These are phyloP conservation scores for Pinna nobilis DNA, from an alignment of 1,140 invertebrate genomes.

Conservation along the genomic window DNA sequence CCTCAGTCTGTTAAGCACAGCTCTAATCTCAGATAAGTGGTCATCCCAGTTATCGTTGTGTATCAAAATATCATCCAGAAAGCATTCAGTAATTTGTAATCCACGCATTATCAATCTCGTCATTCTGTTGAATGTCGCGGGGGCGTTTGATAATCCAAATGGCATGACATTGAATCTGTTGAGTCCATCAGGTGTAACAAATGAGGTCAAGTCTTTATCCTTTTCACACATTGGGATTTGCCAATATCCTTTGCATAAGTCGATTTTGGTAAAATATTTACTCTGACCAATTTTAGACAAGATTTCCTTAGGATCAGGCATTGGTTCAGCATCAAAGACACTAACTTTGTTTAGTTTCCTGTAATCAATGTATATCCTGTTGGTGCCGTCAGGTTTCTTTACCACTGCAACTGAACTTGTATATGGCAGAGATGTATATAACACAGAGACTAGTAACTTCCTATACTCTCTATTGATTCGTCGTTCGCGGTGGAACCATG, in stretches of 20 bases:
- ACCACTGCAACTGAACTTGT: constrained; percentile 13
- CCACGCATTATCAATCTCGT: constrained; percentile 10
- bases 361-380: constrained; percentile 25
- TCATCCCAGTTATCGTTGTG: constrained; percentile 21
- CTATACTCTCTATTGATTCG: no score
- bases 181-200: constrained; percentile 17
- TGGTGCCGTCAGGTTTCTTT: constrained; percentile 24
- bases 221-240: constrained; percentile 10
- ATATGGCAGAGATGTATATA: no score
- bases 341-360: constrained; percentile 19
- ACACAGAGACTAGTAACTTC: no score
- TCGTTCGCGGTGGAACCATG: no score
- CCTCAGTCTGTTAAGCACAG: constrained; percentile 24
- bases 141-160: constrained; percentile 4
- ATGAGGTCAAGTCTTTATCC: background rate
- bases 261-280: constrained; percentile 14
- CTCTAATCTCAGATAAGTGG: background rate
- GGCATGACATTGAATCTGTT: constrained; percentile 15
- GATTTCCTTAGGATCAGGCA: constrained; percentile 27
- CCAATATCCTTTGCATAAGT: constrained; percentile 28
- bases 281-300: constrained; percentile 9
- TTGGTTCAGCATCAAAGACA: constrained; percentile 30
- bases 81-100: constrained; percentile 7
- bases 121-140: constrained; percentile 25
- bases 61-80: constrained; percentile 17